phyloP scores from a whole-genome alignment of 1,140 invertebrate species.

The Solenopsis fugax region DNA sequence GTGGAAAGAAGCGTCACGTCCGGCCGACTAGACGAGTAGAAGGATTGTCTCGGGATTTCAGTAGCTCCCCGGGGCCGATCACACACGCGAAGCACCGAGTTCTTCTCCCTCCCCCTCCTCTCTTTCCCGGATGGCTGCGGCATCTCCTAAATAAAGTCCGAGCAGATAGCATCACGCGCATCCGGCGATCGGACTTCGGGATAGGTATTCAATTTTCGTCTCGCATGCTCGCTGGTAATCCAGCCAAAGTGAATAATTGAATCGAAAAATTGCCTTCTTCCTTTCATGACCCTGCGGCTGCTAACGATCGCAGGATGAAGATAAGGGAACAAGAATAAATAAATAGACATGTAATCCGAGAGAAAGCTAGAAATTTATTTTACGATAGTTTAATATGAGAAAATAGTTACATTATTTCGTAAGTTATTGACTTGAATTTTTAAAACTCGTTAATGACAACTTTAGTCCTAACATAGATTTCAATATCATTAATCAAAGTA shows the following conservation, averaged over 20 bases:
- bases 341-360: not conserved
- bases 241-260: conserved; percentile 41
- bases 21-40: conserved; percentile 54
- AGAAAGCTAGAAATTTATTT: not conserved
- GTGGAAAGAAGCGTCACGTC: conserved; percentile 59
- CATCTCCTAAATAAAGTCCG: conserved; percentile 44
- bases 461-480: not conserved
- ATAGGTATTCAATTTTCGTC: conserved; percentile 49
- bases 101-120: not conserved
- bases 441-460: not conserved
- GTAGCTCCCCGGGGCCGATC: conserved; percentile 3
- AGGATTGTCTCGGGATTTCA: conserved; percentile 62
- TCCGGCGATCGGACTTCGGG: conserved; percentile 28
- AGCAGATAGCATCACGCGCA: conserved; percentile 52
- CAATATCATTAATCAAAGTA: not conserved
- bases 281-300: not conserved
- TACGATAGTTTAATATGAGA: not conserved
- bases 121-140: not conserved
- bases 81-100: conserved; percentile 18
- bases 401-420: not conserved
- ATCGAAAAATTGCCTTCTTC: conserved; percentile 18
- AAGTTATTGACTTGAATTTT: not conserved
- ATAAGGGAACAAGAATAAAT: not conserved
- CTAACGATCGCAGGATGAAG: not conserved
- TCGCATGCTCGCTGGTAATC: conserved; percentile 32